phyloP scores from a whole-genome alignment of 2,797 vertebrate species.

The Iguana delicatissima region DNA sequence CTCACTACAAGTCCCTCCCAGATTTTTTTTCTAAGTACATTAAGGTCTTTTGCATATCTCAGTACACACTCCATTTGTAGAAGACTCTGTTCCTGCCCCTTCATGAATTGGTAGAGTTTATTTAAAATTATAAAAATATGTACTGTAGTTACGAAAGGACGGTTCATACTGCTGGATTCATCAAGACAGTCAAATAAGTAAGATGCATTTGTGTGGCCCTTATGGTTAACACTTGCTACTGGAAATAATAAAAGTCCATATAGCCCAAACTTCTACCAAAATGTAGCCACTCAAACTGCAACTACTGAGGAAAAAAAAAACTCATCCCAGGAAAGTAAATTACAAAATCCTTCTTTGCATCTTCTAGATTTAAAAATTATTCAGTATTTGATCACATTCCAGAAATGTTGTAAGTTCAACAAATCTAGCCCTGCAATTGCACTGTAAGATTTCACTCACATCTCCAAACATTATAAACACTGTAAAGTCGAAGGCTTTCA shows the following conservation, averaged over 20 bases:
- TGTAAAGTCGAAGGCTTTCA: not conserved
- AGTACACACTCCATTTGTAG: not conserved
- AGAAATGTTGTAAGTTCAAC: not conserved
- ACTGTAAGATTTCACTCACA: not conserved
- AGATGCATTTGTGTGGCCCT: not conserved
- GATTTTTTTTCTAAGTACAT: not conserved
- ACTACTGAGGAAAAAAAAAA: not conserved
- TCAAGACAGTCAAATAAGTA: not conserved
- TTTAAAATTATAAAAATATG: not conserved
- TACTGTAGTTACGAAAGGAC: not conserved
- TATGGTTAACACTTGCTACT: too few species aligned
- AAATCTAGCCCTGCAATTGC: not conserved
- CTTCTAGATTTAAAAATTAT: not conserved
- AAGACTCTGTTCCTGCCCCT: not conserved
- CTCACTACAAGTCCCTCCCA: not conserved
- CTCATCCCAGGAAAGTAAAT: not conserved
- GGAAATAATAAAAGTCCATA: not conserved
- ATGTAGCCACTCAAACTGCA: not conserved
- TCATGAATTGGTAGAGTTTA: not conserved
- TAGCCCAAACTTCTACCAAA: not conserved
- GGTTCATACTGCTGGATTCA: not conserved
- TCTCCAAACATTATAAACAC: not conserved
- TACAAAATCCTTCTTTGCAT: not conserved
- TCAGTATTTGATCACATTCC: not conserved
- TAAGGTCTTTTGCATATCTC: not conserved